Conservation (phyloP, 2,888 invertebrate species). For the Hypselothyrea guttata region DNA sequence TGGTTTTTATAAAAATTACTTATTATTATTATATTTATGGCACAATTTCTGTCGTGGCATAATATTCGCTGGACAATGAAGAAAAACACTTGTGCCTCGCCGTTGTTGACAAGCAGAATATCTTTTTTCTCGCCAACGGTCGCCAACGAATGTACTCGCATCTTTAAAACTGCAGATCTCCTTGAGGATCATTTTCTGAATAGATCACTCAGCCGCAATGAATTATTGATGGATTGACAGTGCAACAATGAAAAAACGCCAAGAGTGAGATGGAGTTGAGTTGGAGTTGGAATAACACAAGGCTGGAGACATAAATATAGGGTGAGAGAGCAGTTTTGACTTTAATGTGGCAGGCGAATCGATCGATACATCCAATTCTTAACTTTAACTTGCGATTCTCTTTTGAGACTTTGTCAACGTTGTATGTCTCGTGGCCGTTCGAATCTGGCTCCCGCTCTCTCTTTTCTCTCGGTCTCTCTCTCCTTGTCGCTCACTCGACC, state of each 20-base stretch:
- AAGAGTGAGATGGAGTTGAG: constrained; percentile 1
- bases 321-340: constrained; percentile 44
- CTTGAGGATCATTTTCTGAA: constrained; percentile 45
- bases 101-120: constrained; percentile 71
- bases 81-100: constrained; percentile 64
- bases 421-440: constrained; percentile 23
- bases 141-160: constrained; percentile 10
- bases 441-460: constrained; percentile 3
- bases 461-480: constrained; percentile 1
- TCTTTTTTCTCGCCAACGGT: constrained; percentile 74
- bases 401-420: constrained; percentile 72
- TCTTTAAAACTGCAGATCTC: constrained; percentile 10
- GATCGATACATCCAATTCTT: constrained; percentile 41
- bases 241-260: constrained; percentile 20
- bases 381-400: constrained; percentile 35
- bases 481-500: background rate
- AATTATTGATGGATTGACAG: constrained; percentile 68
- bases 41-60: constrained; percentile 64
- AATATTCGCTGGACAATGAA: constrained; percentile 26
- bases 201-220: constrained; percentile 70
- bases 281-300: background rate
- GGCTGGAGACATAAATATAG: constrained; percentile 4
- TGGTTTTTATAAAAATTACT: constrained; percentile 4
- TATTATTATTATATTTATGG: constrained; percentile 75
- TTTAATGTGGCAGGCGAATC: constrained; percentile 68